These are phyloP conservation scores for Halcyon leucocephala DNA, from an alignment of 2,797 vertebrate genomes.

Conservation along the genomic window DNA sequence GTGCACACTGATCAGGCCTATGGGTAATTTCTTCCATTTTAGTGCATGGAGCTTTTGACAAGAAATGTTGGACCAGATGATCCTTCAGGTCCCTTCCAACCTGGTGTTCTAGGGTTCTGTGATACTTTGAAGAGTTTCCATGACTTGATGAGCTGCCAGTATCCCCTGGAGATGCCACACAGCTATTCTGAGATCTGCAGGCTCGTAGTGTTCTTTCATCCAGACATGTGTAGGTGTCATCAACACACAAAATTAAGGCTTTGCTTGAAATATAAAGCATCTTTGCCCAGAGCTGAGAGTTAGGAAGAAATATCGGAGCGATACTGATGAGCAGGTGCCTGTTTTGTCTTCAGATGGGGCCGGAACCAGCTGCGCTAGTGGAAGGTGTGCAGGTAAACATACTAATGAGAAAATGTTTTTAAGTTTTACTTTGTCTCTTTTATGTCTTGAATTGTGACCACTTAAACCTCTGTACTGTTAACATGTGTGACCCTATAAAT, in stretches of 20 bases:
- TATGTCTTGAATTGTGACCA: background rate
- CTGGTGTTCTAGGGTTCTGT: background rate
- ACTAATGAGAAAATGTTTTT: background rate
- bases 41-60: background rate
- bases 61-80: background rate
- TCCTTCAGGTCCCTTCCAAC: background rate
- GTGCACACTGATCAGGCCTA: accelerated
- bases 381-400: background rate
- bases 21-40: background rate
- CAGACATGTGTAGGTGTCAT: conserved; percentile 56
- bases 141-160: background rate
- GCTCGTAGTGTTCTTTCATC: conserved; percentile 57
- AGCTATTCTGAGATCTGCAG: conserved; percentile 26
- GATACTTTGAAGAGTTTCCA: background rate
- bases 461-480: background rate
- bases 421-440: background rate
- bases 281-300: background rate
- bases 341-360: background rate
- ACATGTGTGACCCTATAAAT: background rate
- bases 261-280: background rate
- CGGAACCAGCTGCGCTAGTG: background rate
- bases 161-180: conserved; percentile 49
- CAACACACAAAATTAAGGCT: background rate
- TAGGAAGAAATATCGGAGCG: background rate
- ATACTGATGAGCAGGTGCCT: background rate